Percentiles rank a stretch among this genome's conserved stretches.
Conservation (phyloP, 2,797 vertebrate species). For the Pangasius djambal region DNA sequence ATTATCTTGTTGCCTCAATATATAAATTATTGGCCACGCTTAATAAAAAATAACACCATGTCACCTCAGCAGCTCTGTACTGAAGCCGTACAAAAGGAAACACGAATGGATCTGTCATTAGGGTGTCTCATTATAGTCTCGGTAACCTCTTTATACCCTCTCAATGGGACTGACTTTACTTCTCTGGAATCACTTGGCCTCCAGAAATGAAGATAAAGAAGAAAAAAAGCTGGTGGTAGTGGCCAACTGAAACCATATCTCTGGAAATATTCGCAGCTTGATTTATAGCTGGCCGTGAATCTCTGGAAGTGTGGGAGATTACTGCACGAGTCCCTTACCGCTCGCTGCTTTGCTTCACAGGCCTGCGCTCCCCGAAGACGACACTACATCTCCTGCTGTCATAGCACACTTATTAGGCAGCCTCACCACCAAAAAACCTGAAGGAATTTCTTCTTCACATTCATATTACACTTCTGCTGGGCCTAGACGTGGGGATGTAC, state of each 20-base stretch:
- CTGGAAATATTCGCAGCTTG: constrained; percentile 39
- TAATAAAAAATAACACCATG: neutral
- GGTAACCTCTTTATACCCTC: constrained; percentile 12
- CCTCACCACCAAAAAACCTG: constrained; percentile 9
- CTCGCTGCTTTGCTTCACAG: constrained; percentile 26
- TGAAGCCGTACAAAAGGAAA: neutral
- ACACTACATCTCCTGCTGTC: constrained; percentile 26
- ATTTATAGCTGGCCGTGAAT: constrained; percentile 43
- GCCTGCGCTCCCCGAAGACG: constrained; percentile 27
- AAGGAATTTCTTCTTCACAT: constrained; percentile 23
- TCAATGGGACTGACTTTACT: neutral
- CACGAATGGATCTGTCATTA: constrained; percentile 11
- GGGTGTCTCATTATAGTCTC: neutral
- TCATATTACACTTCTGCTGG: constrained; percentile 2
- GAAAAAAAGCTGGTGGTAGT: neutral
- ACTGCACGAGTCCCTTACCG: constrained; percentile 26
- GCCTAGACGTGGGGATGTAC: neutral
- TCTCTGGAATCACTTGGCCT: constrained; percentile 12
- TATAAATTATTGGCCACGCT: neutral
- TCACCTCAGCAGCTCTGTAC: neutral
- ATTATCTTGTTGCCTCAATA: neutral
- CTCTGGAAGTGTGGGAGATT: constrained; percentile 41
- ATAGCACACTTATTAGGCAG: constrained; percentile 38
- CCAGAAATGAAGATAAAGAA: constrained; percentile 37
- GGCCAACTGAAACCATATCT: constrained; percentile 29